Evolutionary conservation across 2,113 vertebrate genomes (phyloP).

Genomic region (Psophia crepitans): DNA sequence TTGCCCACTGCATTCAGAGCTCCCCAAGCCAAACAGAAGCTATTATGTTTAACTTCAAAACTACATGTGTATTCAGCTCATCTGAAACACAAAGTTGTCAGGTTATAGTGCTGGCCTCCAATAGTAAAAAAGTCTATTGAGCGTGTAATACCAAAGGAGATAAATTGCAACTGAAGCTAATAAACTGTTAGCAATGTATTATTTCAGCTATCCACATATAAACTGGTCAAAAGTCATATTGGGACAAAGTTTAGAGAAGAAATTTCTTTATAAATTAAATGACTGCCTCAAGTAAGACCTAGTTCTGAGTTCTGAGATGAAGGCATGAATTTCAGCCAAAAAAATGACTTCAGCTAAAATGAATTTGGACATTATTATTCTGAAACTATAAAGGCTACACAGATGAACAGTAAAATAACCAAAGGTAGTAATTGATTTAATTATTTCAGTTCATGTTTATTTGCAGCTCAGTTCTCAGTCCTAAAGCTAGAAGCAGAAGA

Average conservation of each 20-base stretch:
- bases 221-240: not conserved
- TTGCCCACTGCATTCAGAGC: not conserved
- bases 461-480: not conserved
- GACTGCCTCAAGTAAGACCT: conserved; percentile 23
- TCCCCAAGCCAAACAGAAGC: not conserved
- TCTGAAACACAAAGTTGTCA: not conserved
- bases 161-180: not conserved
- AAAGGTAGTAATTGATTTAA: conserved; percentile 11
- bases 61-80: not conserved
- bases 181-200: not conserved
- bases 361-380: conserved; percentile 4
- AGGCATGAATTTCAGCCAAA: not conserved
- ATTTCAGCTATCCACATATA: not conserved
- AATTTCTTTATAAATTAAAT: conserved; percentile 33
- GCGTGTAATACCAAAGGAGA: not conserved
- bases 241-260: conserved; percentile 6
- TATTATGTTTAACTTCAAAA: not conserved
- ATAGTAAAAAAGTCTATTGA: not conserved
- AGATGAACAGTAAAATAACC: conserved; percentile 6
- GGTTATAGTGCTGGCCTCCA: not conserved
- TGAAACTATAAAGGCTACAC: not conserved
- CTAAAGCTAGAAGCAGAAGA: not conserved
- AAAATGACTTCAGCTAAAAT: conserved; percentile 1
- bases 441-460: conserved; percentile 37
- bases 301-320: not conserved